These are phyloP conservation scores for Ophion costatus DNA, from an alignment of 2,888 invertebrate species.

Conservation along the genomic window DNA sequence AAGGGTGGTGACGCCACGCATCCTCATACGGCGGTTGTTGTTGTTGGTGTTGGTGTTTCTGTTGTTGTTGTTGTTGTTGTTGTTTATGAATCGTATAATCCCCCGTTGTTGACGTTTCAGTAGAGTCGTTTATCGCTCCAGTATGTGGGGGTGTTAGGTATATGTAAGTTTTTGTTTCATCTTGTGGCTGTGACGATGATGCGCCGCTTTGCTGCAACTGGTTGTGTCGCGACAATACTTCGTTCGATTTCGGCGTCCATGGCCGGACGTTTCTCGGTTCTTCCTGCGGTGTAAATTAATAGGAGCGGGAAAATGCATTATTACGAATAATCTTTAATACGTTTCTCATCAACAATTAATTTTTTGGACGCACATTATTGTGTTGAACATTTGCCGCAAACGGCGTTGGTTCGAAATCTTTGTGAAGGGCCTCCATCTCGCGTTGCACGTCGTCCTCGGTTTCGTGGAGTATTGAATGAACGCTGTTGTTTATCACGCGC, in stretches of 20 bases:
- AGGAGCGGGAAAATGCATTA: not conserved
- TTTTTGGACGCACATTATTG: slow-evolving; percentile 5
- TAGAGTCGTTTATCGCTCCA: not conserved
- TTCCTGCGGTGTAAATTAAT: not conserved
- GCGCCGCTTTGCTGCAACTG: not conserved
- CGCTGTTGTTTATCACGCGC: no score
- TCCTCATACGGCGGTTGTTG: slow-evolving; percentile 62
- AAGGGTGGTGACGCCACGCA: slow-evolving; percentile 36
- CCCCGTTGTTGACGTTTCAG: slow-evolving; percentile 1
- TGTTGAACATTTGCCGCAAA: not conserved
- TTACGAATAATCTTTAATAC: not conserved
- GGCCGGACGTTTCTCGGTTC: not conserved
- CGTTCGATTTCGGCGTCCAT: not conserved
- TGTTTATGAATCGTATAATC: slow-evolving; percentile 38
- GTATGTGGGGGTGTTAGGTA: not conserved
- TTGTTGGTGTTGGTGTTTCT: slow-evolving; percentile 23
- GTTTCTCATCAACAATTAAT: not conserved
- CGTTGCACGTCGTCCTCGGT: no score
- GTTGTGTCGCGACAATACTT: not conserved
- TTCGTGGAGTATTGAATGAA: no score
- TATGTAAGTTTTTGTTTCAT: no score
- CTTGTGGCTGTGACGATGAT: not conserved
- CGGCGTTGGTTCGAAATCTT: not conserved
- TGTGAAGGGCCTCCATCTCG: no score
- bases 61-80: slow-evolving; percentile 31